These are phyloP conservation scores for Agonopterix arenella DNA, from an alignment of 2,888 invertebrate species.

Conservation along the genomic window DNA sequence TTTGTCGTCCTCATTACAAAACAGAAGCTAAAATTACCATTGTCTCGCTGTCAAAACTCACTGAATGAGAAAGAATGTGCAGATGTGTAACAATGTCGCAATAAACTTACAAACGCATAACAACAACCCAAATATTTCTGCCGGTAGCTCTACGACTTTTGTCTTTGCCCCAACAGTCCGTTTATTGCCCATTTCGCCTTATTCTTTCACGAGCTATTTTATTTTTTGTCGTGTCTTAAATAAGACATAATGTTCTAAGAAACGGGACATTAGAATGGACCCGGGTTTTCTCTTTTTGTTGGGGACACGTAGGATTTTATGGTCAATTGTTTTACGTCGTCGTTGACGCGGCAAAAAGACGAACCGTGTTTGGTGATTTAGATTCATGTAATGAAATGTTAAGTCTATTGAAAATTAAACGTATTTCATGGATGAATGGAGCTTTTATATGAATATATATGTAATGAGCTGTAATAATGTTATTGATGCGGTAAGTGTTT, in stretches of 20 bases:
- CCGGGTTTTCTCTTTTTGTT: conserved; percentile 66
- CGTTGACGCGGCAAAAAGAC: conserved; percentile 48
- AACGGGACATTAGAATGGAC: conserved; percentile 67
- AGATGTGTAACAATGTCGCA: conserved; percentile 60
- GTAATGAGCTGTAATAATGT: conserved; percentile 29
- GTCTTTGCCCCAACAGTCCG: conserved; percentile 44
- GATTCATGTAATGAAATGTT: conserved; percentile 13
- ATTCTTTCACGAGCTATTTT: conserved; percentile 60
- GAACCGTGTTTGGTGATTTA: conserved; percentile 14
- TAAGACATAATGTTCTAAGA: conserved; percentile 75
- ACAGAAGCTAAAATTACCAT: conserved; percentile 63
- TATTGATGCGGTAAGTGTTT: conserved; percentile 16
- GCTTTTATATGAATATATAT: conserved; percentile 28
- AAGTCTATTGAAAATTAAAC: conserved; percentile 34
- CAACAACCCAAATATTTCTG: conserved; percentile 62
- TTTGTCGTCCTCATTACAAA: conserved; percentile 45
- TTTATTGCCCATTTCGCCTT: conserved; percentile 68
- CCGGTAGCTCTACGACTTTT: conserved; percentile 61
- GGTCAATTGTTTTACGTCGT: conserved; percentile 69
- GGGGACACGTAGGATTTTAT: conserved; percentile 70
- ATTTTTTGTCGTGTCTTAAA: conserved; percentile 69
- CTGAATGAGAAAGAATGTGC: conserved; percentile 49
- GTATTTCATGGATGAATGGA: conserved; percentile 31
- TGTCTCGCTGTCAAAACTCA: conserved; percentile 59
- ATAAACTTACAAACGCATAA: conserved; percentile 59